Conservation (phyloP, 2,797 vertebrate genomes). For the Lacerta viridis region DNA sequence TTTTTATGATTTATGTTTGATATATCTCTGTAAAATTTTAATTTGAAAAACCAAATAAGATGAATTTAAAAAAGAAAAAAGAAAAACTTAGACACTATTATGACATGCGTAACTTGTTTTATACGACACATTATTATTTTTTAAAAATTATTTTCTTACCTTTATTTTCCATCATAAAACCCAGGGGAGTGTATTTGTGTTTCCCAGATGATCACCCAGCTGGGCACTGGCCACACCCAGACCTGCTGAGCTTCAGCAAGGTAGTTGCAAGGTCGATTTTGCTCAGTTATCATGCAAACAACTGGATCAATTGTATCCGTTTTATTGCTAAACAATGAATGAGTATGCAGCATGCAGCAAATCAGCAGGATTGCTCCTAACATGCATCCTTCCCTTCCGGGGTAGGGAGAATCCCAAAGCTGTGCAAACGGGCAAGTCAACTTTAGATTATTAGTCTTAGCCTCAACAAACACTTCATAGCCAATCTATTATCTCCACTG, state of each 20-base stretch:
- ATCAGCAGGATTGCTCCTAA: slow-evolving; percentile 51
- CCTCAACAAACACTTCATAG: slow-evolving; percentile 62
- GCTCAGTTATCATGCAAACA: background rate
- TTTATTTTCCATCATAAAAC: background rate
- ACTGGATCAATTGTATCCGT: slow-evolving; percentile 11
- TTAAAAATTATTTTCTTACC: no score
- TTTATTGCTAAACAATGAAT: slow-evolving; percentile 47
- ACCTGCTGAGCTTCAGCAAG: no score
- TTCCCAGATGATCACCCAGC: no score
- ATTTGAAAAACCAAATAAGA: no score
- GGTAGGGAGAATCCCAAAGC: slow-evolving; percentile 53
- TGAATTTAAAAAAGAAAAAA: no score
- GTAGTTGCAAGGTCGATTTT: background rate
- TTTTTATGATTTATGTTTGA: no score
- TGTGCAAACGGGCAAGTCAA: slow-evolving; percentile 65
- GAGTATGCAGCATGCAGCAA: slow-evolving; percentile 43
- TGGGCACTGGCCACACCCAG: no score
- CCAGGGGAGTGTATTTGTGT: background rate
- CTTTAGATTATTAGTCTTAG: slow-evolving; percentile 71
- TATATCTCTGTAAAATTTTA: no score
- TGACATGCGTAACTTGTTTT: background rate
- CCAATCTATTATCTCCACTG: slow-evolving; percentile 74
- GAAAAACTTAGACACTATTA: background rate
- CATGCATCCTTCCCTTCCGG: slow-evolving; percentile 56
- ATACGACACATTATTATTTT: background rate